Conservation (phyloP, 2,888 invertebrate genomes). For the Congeria kusceri region DNA sequence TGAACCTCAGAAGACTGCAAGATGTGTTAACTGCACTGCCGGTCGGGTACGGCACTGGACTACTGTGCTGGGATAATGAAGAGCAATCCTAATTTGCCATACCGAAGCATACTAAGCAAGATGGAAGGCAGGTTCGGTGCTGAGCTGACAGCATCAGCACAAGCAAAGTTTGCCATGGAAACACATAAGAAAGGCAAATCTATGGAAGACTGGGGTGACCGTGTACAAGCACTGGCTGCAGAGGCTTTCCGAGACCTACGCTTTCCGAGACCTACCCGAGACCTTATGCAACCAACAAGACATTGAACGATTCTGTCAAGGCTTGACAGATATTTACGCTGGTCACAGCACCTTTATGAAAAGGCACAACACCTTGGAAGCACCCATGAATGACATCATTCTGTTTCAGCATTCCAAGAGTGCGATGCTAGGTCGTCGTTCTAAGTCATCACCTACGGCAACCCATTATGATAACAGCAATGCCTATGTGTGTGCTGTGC, state of each 20-base stretch:
- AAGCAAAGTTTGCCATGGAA: not conserved
- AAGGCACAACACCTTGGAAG: not conserved
- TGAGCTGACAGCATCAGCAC: not conserved
- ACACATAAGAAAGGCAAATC: not conserved
- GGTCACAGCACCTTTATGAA: constrained; percentile 1
- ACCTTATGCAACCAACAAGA: not conserved
- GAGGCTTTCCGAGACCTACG: constrained; percentile 1
- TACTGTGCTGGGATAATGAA: not conserved
- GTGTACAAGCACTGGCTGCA: not conserved
- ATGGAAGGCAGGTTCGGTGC: not conserved
- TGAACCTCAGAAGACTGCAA: constrained; percentile 1
- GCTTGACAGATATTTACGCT: not conserved
- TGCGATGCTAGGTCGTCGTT: not conserved
- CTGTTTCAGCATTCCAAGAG: not conserved
- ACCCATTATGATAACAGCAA: not conserved
- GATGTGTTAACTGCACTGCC: not conserved
- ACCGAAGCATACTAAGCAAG: not conserved
- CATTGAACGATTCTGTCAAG: constrained; percentile 7
- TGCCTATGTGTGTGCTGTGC: not conserved
- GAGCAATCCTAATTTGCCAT: not conserved
- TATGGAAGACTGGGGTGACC: not conserved
- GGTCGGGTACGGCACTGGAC: not conserved
- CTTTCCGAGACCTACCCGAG: no score
- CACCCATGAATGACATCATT: not conserved
- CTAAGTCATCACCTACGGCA: not conserved